Evolutionary conservation across 1,140 invertebrate genomes (phyloP).

Genomic region (Heliconius hermathena): DNA sequence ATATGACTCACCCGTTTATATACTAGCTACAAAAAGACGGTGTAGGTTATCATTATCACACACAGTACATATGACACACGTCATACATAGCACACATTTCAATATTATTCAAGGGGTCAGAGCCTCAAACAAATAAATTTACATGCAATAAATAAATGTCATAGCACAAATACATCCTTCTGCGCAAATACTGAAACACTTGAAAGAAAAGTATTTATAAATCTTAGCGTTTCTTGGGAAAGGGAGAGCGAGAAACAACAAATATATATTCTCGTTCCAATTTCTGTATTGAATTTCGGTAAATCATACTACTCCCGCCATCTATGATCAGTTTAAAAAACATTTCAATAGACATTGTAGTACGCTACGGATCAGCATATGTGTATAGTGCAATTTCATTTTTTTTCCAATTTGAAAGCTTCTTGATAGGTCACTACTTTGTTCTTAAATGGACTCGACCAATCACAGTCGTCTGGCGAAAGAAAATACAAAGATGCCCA

Average conservation of each 20-base stretch:
- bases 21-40: conserved; percentile 75
- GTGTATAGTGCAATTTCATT: conserved; percentile 26
- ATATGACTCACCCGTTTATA: conserved; percentile 78
- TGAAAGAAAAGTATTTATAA: conserved; percentile 46
- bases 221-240: conserved; percentile 39
- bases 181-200: conserved; percentile 28
- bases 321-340: conserved; percentile 48
- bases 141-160: conserved; percentile 37
- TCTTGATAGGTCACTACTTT: conserved; percentile 23
- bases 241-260: conserved; percentile 50
- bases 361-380: conserved; percentile 22
- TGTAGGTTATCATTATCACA: conserved; percentile 80
- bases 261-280: conserved; percentile 46
- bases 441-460: conserved; percentile 18
- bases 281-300: conserved; percentile 71
- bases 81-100: conserved; percentile 57
- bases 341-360: conserved; percentile 23
- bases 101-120: conserved; percentile 49
- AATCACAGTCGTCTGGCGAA: conserved; percentile 19
- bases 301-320: conserved; percentile 62
- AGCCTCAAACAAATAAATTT: conserved; percentile 18
- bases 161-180: conserved; percentile 39
- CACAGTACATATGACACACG: conserved; percentile 61
- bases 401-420: conserved; percentile 23
- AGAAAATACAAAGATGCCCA: conserved; percentile 16